Evolutionary conservation across 2,888 invertebrate genomes (phyloP), one percentile per base, ranked within the genome.

Genomic region (Campoplex capitator): DNA sequence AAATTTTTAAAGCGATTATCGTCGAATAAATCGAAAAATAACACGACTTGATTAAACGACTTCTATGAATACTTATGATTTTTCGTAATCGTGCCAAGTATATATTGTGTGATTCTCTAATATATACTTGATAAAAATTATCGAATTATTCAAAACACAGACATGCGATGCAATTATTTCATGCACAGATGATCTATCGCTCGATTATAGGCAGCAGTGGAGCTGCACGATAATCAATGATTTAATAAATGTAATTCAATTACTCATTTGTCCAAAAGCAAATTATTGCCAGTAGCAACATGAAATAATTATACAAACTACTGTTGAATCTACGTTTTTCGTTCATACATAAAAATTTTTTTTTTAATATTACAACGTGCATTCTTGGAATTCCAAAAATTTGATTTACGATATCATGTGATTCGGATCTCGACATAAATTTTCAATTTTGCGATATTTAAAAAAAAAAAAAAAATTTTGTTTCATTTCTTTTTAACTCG

Each of bases 121-220:
- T 42, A 23, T 32, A n/a, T 32, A 9, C 11, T 0, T 42, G 35
- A 35, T 75, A 28, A 75, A 45, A 79, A 54, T 51, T 80, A 62
- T 42, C 28, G 42, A 42, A 71, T 62, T 62, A 38, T 58, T 65
- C 32, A 18, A 45, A 79, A 76, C 75, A 56, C 74, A 73, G 73
- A 70, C 85, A 75, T 87, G 83, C 81, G 81, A 87, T 77, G 80
- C 62, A 54, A 74, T 82, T 68, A 71, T 18, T 28, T 32, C 86
- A 54, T 76, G 75, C 86, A 67, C 54, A 71, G 56, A 81, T 62
- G 6, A 83, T 77, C 45, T 45, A 48, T 67, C 23, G 13, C n/a
- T 38, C 76, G 45, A 48, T 62, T 38, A 42, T 38, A 13, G 45
- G 45, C 45, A 11, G 11, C 11, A 45, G 45, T 45, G 13, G 11